Evolutionary conservation across 2,113 vertebrate species (phyloP).

Genomic region (Dromaius novaehollandiae): DNA sequence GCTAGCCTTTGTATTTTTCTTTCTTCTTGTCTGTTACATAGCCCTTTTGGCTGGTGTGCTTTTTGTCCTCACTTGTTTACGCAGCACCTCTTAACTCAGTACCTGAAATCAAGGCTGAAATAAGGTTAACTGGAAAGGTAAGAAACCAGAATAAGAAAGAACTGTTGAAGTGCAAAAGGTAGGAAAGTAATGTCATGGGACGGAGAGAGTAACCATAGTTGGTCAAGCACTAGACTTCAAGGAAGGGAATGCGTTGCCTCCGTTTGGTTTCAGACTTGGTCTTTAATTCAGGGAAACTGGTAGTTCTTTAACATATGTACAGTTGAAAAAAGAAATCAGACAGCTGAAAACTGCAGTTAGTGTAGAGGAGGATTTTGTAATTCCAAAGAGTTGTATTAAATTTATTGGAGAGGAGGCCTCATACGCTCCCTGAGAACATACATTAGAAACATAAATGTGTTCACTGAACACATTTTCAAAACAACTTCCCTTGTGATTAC

Average conservation of each 20-base stretch:
- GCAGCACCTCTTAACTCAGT: neutral
- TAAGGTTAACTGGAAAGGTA: neutral
- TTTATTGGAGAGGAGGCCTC: neutral
- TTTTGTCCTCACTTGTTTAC: neutral
- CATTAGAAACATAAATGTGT: neutral
- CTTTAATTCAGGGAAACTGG: neutral
- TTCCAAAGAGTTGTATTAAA: neutral
- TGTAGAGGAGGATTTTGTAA: neutral
- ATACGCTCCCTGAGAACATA: neutral
- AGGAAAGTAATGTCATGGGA: neutral
- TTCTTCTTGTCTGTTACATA: neutral
- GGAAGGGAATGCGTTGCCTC: neutral
- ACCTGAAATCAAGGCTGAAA: neutral
- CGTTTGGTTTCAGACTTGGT: neutral
- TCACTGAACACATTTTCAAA: neutral
- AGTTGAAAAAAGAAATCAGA: neutral
- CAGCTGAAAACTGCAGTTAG: neutral
- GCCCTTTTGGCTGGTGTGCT: neutral
- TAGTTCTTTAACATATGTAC: neutral
- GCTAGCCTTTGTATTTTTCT: neutral
- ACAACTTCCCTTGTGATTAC: neutral
- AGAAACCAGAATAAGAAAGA: neutral
- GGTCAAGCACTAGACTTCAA: neutral
- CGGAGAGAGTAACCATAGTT: neutral
- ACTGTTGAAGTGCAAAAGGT: neutral